Evolutionary conservation across 30 jellyfish, hydroid and myxozoan genomes (phyloP).

Genomic region (Calvadosia cruxmelitensis): DNA sequence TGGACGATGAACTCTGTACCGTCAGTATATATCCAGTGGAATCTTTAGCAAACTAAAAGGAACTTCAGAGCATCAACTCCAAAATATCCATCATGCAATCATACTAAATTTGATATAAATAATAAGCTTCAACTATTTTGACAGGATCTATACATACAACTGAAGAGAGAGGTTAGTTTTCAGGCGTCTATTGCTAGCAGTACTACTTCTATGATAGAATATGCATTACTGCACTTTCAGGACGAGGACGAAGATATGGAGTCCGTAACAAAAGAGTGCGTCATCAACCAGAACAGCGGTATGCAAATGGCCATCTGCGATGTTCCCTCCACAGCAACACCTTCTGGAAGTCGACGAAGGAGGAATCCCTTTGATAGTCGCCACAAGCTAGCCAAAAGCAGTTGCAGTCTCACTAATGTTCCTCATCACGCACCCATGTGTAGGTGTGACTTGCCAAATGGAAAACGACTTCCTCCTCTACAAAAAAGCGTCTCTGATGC

Average conservation of each 20-base stretch:
- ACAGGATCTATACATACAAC: too few relatives aligned
- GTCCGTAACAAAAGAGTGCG: not conserved
- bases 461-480: not conserved
- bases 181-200: too few relatives aligned
- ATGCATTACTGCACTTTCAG: too few relatives aligned
- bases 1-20: too few relatives aligned
- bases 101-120: too few relatives aligned
- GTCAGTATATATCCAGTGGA: too few relatives aligned
- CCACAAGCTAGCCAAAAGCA: not conserved
- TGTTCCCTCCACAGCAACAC: not conserved
- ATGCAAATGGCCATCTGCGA: not conserved
- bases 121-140: too few relatives aligned
- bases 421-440: not conserved
- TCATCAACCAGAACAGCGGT: not conserved
- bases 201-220: too few relatives aligned
- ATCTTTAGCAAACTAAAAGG: too few relatives aligned
- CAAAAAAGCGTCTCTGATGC: not conserved
- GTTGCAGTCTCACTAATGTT: not conserved
- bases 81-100: too few relatives aligned
- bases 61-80: too few relatives aligned
- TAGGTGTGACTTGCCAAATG: not conserved
- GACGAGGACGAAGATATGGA: slow-evolving; percentile 4
- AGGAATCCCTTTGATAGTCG: not conserved
- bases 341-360: not conserved
- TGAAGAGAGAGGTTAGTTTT: too few relatives aligned